phyloP scores from a whole-genome alignment of 2,113 vertebrate species.

The Toxostoma redivivum region DNA sequence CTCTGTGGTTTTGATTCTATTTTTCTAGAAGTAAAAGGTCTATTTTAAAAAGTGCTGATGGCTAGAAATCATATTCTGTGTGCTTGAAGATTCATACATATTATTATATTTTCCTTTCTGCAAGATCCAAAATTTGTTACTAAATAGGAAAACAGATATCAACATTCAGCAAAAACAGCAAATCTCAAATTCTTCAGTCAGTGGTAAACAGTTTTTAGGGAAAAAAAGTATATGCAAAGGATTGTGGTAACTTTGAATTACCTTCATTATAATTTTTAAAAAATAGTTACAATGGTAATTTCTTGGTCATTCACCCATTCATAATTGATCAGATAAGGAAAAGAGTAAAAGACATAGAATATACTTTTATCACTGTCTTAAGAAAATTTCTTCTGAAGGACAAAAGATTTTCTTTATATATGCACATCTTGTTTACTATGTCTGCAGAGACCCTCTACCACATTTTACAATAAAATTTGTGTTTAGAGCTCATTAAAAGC shows the following conservation, averaged over 20 bases:
- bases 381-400: background rate
- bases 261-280: rapidly evolving
- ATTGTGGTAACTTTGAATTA: background rate
- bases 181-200: background rate
- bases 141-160: background rate
- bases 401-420: background rate
- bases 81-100: background rate
- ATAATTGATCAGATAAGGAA: background rate
- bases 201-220: rapidly evolving
- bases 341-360: background rate
- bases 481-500: background rate
- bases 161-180: background rate
- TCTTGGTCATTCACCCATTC: background rate
- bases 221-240: background rate
- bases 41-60: background rate
- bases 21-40: background rate
- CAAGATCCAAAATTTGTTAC: background rate
- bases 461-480: background rate
- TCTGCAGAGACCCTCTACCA: background rate
- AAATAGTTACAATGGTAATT: background rate
- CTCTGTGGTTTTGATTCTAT: background rate
- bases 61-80: background rate
- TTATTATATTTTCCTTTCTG: background rate
- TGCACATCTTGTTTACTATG: rapidly evolving
- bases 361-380: background rate